These are phyloP conservation scores for Callithrix jacchus DNA, from an alignment of 2,113 vertebrate species.

Conservation along the genomic window DNA sequence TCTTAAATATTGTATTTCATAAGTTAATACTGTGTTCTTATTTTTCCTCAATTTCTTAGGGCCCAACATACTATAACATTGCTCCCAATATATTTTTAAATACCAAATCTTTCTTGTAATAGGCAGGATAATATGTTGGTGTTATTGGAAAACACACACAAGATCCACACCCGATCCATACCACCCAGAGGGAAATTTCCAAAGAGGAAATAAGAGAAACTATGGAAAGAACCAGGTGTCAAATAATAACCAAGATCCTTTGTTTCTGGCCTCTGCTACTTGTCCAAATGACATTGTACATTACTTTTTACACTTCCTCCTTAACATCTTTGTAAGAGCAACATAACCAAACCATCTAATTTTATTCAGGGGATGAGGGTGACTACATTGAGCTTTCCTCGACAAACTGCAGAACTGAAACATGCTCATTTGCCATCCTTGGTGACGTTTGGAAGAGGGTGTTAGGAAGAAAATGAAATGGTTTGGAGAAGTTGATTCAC, in stretches of 20 bases:
- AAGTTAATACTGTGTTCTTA: neutral
- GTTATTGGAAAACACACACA: neutral
- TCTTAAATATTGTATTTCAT: neutral
- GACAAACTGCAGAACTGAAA: neutral
- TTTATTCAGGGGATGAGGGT: neutral
- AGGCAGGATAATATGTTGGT: neutral
- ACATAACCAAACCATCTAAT: fast-evolving
- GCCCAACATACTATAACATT: neutral
- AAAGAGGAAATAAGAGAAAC: neutral
- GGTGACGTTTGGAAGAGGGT: neutral
- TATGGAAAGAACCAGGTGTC: neutral
- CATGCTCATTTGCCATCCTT: neutral
- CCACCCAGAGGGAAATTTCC: neutral
- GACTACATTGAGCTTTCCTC: neutral
- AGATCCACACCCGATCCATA: neutral
- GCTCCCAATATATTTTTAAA: neutral
- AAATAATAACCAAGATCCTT: neutral
- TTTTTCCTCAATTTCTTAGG: neutral
- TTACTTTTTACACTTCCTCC: neutral
- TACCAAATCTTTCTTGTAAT: neutral
- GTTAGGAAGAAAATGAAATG: neutral
- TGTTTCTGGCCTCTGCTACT: neutral
- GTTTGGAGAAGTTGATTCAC: neutral
- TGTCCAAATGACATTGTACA: neutral
- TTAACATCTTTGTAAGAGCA: neutral